A percentile compares a stretch with the other conserved stretches of the same genome.
These are phyloP conservation scores for Drosophila melanosoma DNA, from an alignment of 2,888 invertebrate species.

Conservation along the genomic window DNA sequence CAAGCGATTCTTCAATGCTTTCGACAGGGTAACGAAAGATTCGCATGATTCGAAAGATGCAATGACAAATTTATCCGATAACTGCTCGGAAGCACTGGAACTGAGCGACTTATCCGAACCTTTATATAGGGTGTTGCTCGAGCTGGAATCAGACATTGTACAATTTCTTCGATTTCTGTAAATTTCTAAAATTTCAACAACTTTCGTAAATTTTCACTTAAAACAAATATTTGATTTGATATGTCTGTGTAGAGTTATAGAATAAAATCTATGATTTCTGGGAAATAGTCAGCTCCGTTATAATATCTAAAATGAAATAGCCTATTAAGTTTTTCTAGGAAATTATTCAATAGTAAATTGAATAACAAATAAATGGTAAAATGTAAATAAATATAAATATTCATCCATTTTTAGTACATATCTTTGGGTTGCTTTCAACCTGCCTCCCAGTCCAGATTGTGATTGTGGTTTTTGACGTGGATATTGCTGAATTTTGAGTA, in stretches of 20 bases:
- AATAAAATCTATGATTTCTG: background rate
- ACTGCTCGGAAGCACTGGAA: background rate
- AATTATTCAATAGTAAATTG: background rate
- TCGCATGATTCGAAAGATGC: background rate
- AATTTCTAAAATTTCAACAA: background rate
- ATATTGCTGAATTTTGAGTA: constrained; percentile 2
- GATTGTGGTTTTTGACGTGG: background rate
- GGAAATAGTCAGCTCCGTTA: background rate
- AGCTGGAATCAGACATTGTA: constrained; percentile 1
- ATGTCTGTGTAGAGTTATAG: background rate
- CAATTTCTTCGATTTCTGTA: background rate
- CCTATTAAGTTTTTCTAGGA: constrained; percentile 10
- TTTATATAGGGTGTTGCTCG: background rate
- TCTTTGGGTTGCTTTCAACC: background rate
- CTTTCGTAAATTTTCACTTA: background rate
- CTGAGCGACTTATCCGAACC: background rate
- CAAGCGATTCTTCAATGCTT: background rate
- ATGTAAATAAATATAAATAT: background rate
- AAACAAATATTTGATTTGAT: background rate
- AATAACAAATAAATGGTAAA: background rate
- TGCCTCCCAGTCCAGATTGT: background rate
- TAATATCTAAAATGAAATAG: background rate
- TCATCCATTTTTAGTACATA: background rate
- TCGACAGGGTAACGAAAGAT: constrained; percentile 7
- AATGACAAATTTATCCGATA: background rate